These are phyloP conservation scores for Contarinia nasturtii DNA, from an alignment of 1,140 invertebrate genomes.

Conservation along the genomic window DNA sequence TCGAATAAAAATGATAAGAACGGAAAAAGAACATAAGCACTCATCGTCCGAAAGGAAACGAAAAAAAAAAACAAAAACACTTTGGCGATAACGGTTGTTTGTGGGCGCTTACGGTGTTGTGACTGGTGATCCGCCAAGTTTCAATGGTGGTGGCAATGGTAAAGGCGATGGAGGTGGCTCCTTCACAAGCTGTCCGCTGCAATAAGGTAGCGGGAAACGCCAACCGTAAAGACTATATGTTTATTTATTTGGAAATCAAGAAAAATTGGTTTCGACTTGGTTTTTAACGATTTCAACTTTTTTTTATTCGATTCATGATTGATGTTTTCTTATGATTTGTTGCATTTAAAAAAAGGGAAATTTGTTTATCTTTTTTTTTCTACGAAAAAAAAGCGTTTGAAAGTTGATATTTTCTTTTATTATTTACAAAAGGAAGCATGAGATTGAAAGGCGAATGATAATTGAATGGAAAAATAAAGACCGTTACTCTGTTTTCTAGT, in stretches of 20 bases:
- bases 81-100: too few species aligned
- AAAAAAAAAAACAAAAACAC: too few species aligned
- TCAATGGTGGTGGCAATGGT: constrained; percentile 51
- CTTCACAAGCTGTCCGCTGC: constrained; percentile 58
- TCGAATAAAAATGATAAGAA: not conserved
- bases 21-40: not conserved
- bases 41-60: too few species aligned
- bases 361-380: too few species aligned
- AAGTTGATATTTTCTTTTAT: not conserved
- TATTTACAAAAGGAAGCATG: too few species aligned
- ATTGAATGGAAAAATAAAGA: too few species aligned
- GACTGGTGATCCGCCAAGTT: constrained; percentile 44
- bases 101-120: constrained; percentile 36
- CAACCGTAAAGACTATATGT: constrained; percentile 73
- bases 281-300: not conserved
- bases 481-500: too few species aligned
- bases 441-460: too few species aligned
- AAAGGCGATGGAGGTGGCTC: constrained; percentile 51
- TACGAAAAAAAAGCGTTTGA: too few species aligned
- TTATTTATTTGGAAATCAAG: constrained; percentile 9
- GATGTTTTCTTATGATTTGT: not conserved
- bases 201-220: constrained; percentile 83
- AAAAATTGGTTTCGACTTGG: constrained; percentile 1
- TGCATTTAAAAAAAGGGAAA: too few species aligned
- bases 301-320: not conserved